Base-by-base conservation (phyloP, 2,113 vertebrate species). In the Ranitomeya imitator region DNA sequence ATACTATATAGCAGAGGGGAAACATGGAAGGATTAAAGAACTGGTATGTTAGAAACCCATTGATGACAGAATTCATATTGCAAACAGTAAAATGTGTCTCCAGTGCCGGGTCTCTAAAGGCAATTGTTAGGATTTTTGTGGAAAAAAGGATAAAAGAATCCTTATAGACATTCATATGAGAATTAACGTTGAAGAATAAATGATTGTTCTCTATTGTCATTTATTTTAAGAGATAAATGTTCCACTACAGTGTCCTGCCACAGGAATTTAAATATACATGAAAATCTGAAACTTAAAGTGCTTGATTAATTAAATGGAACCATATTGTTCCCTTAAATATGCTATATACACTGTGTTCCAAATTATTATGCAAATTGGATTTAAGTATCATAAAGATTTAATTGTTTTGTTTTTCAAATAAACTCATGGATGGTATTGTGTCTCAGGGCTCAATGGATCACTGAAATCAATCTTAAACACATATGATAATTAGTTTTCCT, bases 21-120 rank as follows among this genome's bases (percentile, higher is more conserved):
- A 76, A 84, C 60, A 55, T 59, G 57, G 77, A 69, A 51, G 51
- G 45, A 23, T 63, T 69, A 79, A 65, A 79, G 51, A 67, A 63
- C 14, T 54, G 37, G 60, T 69, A 11, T 67, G 76, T 79, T 14
- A 79, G 61, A 87, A 71, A 59, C 51, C 61, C 54, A 61, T 55
- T 71, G n/a, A 55, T 45, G 86, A 69, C 86, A 71, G 51, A 80
- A 87, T 69, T 87, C 9, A 59, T 54, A 69, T 71, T 67, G 61
- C 65, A 69, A 21, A 69, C 26, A 69, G 15, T 81, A 23, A 69
- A 79, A 65, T 65, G 21, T n/a, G 31, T 86, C 37, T 67, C 60
- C n/a, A 77, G 76, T 79, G 59, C 76, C 16, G 16, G 26, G 31
- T 12, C 54, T 37, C 59, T 82, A 16, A 82, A 82, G 59, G 26